These are phyloP conservation scores for Lepidostoma basale DNA, from an alignment of 1,140 invertebrate species.

Conservation along the genomic window DNA sequence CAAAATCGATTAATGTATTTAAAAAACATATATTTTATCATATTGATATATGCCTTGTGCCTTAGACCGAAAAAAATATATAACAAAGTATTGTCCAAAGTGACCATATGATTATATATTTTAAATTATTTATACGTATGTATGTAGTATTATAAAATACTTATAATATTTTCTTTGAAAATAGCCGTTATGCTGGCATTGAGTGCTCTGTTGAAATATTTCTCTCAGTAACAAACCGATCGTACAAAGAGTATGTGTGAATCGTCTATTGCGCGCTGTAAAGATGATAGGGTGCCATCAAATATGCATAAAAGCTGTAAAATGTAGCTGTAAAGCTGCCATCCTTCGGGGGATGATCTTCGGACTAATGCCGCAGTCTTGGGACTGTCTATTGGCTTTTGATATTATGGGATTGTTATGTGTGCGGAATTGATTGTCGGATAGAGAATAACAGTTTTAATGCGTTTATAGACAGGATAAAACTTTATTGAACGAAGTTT, in stretches of 20 bases:
- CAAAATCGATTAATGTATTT: no score
- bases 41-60: no score
- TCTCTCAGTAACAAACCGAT: neutral
- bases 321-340: slow-evolving; percentile 55
- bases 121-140: no score
- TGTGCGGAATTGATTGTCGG: neutral
- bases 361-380: neutral
- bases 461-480: neutral
- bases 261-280: slow-evolving; percentile 46
- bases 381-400: neutral
- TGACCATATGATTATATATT: no score
- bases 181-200: no score
- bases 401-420: neutral
- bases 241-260: slow-evolving; percentile 22
- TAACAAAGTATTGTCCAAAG: no score
- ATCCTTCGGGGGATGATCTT: neutral
- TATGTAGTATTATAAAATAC: no score
- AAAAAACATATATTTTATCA: no score
- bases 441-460: slow-evolving; percentile 1
- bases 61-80: no score
- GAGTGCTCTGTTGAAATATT: no score
- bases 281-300: slow-evolving; percentile 60
- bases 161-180: no score
- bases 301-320: slow-evolving; percentile 63
- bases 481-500: no score